Base-by-base conservation (phyloP, 2,888 invertebrate species). In the Meliscaeva auricollis region DNA sequence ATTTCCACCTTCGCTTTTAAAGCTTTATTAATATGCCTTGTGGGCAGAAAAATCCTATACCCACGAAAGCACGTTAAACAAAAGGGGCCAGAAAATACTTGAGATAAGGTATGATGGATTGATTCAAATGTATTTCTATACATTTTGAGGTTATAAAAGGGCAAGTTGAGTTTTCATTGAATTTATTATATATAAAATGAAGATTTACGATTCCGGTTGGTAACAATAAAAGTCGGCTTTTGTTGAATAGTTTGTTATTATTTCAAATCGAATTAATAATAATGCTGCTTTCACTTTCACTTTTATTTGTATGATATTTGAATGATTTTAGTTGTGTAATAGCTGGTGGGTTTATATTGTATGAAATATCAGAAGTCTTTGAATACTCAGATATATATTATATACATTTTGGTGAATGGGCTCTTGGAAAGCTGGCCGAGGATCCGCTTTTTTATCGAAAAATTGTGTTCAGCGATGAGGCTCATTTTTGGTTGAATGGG, bases 211-310 rank as follows among this genome's bases (percentile, higher is more conserved):
- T 35, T 66, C 9, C 20, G 48, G 9, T 13, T 13, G 17, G n/a
- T n/a, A 1, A 11, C 8, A 50, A 17, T 35, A n/a, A 66, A 66
- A 66, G 30, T 64, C 13, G 2, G 3, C 5, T 6, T 32, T 64
- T 20, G 48, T 66, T 20, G 0, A 20, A 20, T 20, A 11, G 9
- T 15, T 9, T n/a, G n/a, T 15, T 0, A 20, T 41, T 44, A 2
- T 44, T 17, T 46, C 15, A 9, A 15, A 62, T 15, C n/a, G 15
- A 58, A 0, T 58, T 0, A n/a, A n/a, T n/a, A n/a, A n/a, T n/a
- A n/a, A n/a, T n/a, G n/a, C n/a, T 3, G 13, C 48, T 66, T 66
- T 66, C 66, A 64, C 64, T 64, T 64, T 46, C 7, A 22, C n/a
- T 35, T n/a, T n/a, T n/a, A n/a, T n/a, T n/a, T n/a, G n/a, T n/a